phyloP scores from a whole-genome alignment of 2,888 invertebrate species.

The Trilocha varians region DNA sequence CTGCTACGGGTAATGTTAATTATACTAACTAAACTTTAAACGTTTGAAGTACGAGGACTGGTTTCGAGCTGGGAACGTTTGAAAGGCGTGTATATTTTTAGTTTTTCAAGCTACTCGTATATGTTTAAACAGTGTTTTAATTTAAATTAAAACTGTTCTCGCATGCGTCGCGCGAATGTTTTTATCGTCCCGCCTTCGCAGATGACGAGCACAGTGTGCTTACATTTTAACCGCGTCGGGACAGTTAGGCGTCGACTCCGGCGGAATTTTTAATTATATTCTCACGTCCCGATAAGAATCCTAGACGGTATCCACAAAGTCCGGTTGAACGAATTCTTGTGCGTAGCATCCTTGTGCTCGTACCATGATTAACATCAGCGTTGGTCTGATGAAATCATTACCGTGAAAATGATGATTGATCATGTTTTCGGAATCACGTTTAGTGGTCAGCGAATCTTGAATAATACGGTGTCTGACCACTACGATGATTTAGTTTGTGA shows the following conservation, averaged over 20 bases:
- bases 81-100: constrained; percentile 38
- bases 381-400: neutral
- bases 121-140: too few species aligned
- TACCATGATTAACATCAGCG: neutral
- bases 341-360: constrained; percentile 1
- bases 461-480: neutral
- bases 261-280: constrained; percentile 35
- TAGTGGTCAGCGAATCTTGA: too few species aligned
- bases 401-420: neutral
- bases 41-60: neutral
- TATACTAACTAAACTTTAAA: constrained; percentile 8
- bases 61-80: constrained; percentile 16
- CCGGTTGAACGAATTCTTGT: constrained; percentile 15
- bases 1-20: neutral
- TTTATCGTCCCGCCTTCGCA: constrained; percentile 23
- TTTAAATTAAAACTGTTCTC: too few species aligned
- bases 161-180: neutral
- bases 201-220: constrained; percentile 45
- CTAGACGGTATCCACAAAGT: constrained; percentile 14
- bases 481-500: neutral
- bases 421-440: neutral
- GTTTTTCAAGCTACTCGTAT: too few species aligned
- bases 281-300: constrained; percentile 26
- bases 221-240: constrained; percentile 19
- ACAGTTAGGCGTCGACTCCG: constrained; percentile 42